phyloP scores from a whole-genome alignment of 1,140 invertebrate species.

The Euura saliciscinereae region DNA sequence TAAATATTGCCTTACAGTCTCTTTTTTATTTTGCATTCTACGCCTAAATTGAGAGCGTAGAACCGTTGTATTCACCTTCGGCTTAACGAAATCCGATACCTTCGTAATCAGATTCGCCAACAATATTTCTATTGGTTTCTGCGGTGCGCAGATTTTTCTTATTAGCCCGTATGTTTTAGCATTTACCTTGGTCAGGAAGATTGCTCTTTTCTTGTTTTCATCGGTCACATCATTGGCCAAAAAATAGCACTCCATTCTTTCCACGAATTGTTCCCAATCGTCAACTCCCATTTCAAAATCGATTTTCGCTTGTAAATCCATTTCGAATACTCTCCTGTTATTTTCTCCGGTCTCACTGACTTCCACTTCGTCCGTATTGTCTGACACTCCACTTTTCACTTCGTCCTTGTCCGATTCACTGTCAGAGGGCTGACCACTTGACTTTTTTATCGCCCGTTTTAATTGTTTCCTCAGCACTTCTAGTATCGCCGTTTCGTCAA shows the following conservation, averaged over 20 bases:
- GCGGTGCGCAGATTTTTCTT: constrained; percentile 32
- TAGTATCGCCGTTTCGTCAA: neutral
- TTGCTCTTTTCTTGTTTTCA: constrained; percentile 11
- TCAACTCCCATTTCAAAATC: constrained; percentile 8
- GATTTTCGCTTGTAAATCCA: constrained; percentile 9
- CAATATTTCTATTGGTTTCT: constrained; percentile 27
- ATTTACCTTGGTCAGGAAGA: constrained; percentile 20
- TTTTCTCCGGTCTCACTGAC: neutral
- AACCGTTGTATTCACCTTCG: constrained; percentile 34
- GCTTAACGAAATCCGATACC: constrained; percentile 34
- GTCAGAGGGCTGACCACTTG: neutral
- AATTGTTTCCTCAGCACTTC: neutral
- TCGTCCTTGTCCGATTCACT: neutral
- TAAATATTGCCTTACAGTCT: constrained; percentile 32
- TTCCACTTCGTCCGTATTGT: neutral
- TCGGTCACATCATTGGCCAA: constrained; percentile 29
- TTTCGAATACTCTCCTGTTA: neutral
- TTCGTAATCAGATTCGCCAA: constrained; percentile 29
- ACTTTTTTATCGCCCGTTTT: neutral
- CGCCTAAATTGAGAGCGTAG: constrained; percentile 37
- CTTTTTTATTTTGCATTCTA: constrained; percentile 30
- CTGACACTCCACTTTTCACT: neutral
- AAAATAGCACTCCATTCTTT: constrained; percentile 33
- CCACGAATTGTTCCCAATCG: constrained; percentile 12
- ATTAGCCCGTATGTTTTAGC: constrained; percentile 31